A percentile compares a stretch with the other conserved stretches of the same genome.
Conservation (phyloP, 2,113 vertebrate species). For the Platysternon megacephalum region DNA sequence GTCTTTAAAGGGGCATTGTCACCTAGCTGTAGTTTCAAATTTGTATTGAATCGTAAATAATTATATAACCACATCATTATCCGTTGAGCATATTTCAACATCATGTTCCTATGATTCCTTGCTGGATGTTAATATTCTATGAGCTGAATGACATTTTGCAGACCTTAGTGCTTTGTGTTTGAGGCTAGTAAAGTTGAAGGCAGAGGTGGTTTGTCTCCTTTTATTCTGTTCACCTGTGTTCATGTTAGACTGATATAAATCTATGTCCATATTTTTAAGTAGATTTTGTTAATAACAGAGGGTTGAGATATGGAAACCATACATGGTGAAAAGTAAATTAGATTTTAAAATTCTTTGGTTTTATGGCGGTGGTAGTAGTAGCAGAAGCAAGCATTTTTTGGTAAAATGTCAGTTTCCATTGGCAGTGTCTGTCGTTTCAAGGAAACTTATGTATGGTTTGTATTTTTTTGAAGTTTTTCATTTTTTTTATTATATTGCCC, state of each 20-base stretch:
- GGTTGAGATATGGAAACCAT: neutral
- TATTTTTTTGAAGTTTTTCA: neutral
- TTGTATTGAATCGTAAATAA: neutral
- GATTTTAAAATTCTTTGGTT: neutral
- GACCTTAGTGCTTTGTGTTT: neutral
- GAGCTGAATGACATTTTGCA: neutral
- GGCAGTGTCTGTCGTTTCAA: constrained; percentile 19
- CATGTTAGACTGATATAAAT: neutral
- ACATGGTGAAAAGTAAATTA: neutral
- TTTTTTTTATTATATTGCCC: neutral
- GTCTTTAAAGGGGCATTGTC: neutral
- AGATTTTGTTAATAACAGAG: neutral
- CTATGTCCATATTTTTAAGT: neutral
- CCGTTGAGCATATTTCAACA: neutral
- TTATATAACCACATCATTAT: neutral
- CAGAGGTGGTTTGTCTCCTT: neutral
- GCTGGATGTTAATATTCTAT: neutral
- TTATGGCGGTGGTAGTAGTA: neutral
- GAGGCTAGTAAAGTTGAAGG: neutral
- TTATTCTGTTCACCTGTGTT: neutral
- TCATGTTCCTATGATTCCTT: neutral
- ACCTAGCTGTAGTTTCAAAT: neutral
- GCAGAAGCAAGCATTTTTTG: neutral
- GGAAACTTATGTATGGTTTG: neutral
- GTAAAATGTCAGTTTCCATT: neutral